Evolutionary conservation across 2,888 invertebrate species (phyloP).

Genomic region (Ganaspis brasiliensis): DNA sequence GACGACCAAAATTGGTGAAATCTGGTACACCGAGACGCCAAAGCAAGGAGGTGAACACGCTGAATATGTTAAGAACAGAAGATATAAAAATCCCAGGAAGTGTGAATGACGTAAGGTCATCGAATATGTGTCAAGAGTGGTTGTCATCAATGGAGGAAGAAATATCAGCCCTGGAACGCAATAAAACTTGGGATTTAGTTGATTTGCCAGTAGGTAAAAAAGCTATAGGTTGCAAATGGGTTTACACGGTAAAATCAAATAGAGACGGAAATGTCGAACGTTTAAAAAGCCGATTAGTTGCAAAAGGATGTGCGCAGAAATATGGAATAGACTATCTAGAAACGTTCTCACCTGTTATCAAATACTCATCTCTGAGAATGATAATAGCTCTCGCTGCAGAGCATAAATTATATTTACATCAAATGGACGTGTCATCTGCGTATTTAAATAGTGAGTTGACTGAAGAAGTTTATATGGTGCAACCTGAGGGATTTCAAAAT

Average conservation of each 20-base stretch:
- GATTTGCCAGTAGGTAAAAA: constrained; percentile 34
- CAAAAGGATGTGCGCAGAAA: constrained; percentile 16
- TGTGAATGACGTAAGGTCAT: not conserved
- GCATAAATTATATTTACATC: not conserved
- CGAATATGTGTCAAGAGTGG: not conserved
- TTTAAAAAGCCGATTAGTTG: not conserved
- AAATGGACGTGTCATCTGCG: constrained; percentile 8
- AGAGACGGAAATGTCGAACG: not conserved
- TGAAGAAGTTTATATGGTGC: constrained; percentile 4
- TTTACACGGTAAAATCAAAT: constrained; percentile 34
- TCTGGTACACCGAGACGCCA: not conserved
- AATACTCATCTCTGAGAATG: not conserved
- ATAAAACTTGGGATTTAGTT: constrained; percentile 56
- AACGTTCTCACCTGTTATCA: constrained; percentile 6
- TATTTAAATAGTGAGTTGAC: not conserved
- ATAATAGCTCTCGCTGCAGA: not conserved
- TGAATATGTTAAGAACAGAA: constrained; percentile 12
- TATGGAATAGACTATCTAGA: not conserved
- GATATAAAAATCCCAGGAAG: not conserved
- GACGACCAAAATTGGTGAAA: not conserved
- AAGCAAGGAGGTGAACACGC: not conserved
- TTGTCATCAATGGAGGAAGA: constrained; percentile 53
- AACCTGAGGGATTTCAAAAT: not conserved
- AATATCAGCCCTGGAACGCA: constrained; percentile 49
- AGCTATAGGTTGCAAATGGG: constrained; percentile 57